Percentiles rank a stretch among this genome's conserved stretches.
phyloP scores from a whole-genome alignment of 2,797 vertebrate species.

The Siniperca undulata region DNA sequence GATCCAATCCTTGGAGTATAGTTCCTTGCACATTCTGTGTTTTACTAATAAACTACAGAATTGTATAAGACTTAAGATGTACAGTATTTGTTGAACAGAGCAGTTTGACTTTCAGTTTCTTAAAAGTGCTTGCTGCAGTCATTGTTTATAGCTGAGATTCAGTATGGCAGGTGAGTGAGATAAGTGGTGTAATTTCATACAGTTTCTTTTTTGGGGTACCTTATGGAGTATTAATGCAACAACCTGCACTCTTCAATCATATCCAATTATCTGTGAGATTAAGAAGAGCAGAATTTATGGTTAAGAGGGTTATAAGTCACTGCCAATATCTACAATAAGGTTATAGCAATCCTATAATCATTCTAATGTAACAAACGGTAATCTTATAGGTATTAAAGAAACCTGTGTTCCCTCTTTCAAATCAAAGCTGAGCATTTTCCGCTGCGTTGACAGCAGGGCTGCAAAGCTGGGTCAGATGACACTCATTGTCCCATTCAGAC shows the following conservation, averaged over 20 bases:
- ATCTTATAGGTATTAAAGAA: constrained; percentile 3
- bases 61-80: background rate
- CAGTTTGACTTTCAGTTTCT: background rate
- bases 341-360: background rate
- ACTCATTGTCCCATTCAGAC: constrained; percentile 28
- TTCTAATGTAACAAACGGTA: background rate
- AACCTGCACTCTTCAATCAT: background rate
- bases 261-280: constrained; percentile 8
- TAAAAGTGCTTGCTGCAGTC: background rate
- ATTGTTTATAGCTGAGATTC: background rate
- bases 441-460: background rate
- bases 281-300: background rate
- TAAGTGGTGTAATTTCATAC: background rate
- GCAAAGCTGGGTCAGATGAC: constrained; percentile 32
- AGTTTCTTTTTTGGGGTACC: background rate
- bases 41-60: background rate
- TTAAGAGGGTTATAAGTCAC: background rate
- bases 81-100: background rate
- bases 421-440: constrained; percentile 30
- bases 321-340: background rate
- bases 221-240: background rate
- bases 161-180: background rate
- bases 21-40: background rate
- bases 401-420: constrained; percentile 4
- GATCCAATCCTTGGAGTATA: constrained; percentile 1